Evolutionary conservation across 2,888 invertebrate genomes (phyloP).

Genomic region (Erebia palarica): DNA sequence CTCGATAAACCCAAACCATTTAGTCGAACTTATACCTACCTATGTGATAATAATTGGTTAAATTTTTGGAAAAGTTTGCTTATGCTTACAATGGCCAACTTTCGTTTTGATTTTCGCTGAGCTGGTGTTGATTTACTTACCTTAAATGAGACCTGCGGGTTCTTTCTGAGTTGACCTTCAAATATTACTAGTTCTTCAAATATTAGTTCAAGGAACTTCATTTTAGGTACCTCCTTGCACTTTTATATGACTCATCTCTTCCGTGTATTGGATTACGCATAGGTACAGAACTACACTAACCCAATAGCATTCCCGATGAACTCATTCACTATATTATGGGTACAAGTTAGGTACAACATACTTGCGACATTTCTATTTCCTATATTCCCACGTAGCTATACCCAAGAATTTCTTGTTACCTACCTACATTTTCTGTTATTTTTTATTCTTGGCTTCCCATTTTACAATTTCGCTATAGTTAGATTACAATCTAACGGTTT

Average conservation of each 20-base stretch:
- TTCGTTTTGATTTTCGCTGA: neutral
- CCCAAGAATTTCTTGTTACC: no score
- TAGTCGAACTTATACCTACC: neutral
- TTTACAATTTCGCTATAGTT: no score
- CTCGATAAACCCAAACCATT: neutral
- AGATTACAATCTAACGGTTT: no score
- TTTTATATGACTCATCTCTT: conserved; percentile 57
- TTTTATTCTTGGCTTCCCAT: no score
- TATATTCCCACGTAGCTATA: no score
- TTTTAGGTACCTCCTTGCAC: conserved; percentile 35
- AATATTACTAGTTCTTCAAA: no score
- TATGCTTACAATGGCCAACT: neutral
- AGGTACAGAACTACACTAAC: conserved; percentile 46
- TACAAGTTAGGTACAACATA: no score
- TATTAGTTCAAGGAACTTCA: conserved; percentile 34
- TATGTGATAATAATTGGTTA: no score
- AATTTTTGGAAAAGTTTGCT: neutral
- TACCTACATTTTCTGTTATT: no score
- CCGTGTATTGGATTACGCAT: conserved; percentile 64
- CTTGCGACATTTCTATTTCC: no score
- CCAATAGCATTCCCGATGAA: conserved; percentile 49
- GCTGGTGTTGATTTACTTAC: no score
- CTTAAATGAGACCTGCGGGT: neutral
- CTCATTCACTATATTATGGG: conserved; percentile 48
- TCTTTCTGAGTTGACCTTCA: conserved; percentile 26